Base-by-base conservation (phyloP, 2,113 vertebrate species). In the Malurus melanocephalus region DNA sequence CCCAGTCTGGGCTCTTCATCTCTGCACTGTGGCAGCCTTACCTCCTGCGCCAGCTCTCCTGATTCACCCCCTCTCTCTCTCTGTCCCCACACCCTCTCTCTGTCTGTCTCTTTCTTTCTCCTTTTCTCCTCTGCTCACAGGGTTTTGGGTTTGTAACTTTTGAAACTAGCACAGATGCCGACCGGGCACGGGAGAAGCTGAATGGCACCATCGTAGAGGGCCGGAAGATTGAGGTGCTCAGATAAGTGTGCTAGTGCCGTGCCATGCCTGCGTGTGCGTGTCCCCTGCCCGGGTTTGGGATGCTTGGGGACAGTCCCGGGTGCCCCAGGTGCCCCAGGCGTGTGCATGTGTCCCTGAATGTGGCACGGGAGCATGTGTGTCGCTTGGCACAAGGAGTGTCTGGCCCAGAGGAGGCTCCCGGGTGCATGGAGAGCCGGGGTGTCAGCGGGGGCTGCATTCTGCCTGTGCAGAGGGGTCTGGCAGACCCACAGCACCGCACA, bases 201-300 rank as follows among this genome's bases (percentile, higher is more conserved):
- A 99, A 99, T 93, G 99, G 98, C 98, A 99, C 99, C 98, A 99
- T 99, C 98, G 99, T 99, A 98, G 99, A 99, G 98, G 99, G 99
- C 97, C 99, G 99, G 98, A 99, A 99, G 98, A 99, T 99, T 96
- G 99, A 99, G 99, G 99, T 99, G 99, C 98, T 98, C 96, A 97
- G 97, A 97, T 97, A 97, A 97, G 96, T 97, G 95, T 94, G 95
- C 79, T 66, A 79, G 60, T 94, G 95, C 89, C 79, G 28, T 93
- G 94, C 91, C 94, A 81, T 96, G 94, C 93, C 92, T 92, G 93
- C 61, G 82, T 88, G 82, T 92, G 77, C 4, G 80, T 87, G 89
- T 40, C 18, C 91, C 77, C 80, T 3, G 53, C 62, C 72, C 3
- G 40, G 82, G 80, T 40, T 75, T 8, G 80, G 89, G 69, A 8